Evolutionary conservation across 2,888 invertebrate genomes (phyloP), one percentile per base, ranked within the genome.

Genomic region (Troilus luridus): DNA sequence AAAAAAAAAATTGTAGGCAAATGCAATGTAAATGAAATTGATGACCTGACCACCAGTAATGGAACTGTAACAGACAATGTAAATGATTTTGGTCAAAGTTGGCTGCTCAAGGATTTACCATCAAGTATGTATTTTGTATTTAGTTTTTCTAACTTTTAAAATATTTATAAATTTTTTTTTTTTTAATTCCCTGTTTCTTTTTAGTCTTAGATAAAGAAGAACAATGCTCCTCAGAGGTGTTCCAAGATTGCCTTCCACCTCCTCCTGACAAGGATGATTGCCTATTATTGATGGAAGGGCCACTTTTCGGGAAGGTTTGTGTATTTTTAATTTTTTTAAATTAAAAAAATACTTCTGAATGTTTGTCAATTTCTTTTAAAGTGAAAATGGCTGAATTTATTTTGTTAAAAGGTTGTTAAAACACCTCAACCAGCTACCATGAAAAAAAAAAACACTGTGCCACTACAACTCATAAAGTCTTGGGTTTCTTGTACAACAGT

Each of bases 201-300:
- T 89, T 56, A 93, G 92, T 92, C 91, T 88, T 92, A 54, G 92
- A 91, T 7, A 91, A 92, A 54, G 92, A 93, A 67, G 92, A 92
- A 17, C 54, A 60, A 17, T 93, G 93, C 88, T 72, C 88, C 19
- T 88, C 92, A 17, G 77, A 88, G 62, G 92, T 92, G 64, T 91
- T 92, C 81, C 91, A 92, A 24, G 92, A 91, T n/a, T 93, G 93
- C 88, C n/a, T 91, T 41, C 92, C 92, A 85, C 92, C 93, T 10
- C 92, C 92, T 11, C 95, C 95, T 0, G 96, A 96, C 14, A 93
- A 95, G 72, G 96, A 97, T 94, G 96, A 96, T 0, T 97, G 97
- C 94, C 94, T 95, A 91, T 95, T 95, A 91, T 94, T 97, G n/a
- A 94, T 95, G 92, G 95, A 96, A 93, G 93, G 94, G 21, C 94